phyloP scores from a whole-genome alignment of 2,888 invertebrate genomes.

The Melanostoma mellinum region DNA sequence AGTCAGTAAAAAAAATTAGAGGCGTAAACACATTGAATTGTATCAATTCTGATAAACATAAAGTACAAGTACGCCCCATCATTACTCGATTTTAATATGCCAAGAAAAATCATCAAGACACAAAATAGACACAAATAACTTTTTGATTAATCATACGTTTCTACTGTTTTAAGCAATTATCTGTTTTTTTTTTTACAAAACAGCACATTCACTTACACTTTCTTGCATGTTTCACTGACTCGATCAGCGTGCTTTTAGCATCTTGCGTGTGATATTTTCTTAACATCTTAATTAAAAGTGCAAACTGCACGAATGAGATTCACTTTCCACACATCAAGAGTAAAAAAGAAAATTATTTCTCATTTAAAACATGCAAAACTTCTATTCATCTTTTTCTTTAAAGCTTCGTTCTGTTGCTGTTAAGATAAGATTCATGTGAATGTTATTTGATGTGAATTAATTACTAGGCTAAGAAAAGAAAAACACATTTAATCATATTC shows the following conservation, averaged over 20 bases:
- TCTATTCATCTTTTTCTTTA: slow-evolving; percentile 11
- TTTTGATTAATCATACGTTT: slow-evolving; percentile 52
- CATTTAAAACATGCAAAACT: slow-evolving; percentile 54
- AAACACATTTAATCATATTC: slow-evolving; percentile 23
- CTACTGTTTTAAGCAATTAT: slow-evolving; percentile 30
- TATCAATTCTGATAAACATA: too few relatives aligned
- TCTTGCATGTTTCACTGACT: slow-evolving; percentile 68
- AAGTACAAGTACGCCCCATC: slow-evolving; percentile 44
- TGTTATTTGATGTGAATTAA: slow-evolving; percentile 19
- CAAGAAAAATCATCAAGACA: slow-evolving; percentile 23
- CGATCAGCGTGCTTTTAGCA: slow-evolving; percentile 40
- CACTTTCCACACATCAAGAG: slow-evolving; percentile 58
- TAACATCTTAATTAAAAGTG: slow-evolving; percentile 61
- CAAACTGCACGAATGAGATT: slow-evolving; percentile 61
- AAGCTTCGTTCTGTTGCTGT: slow-evolving; percentile 6
- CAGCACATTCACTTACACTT: slow-evolving; percentile 61
- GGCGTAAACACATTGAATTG: too few relatives aligned
- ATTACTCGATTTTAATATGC: slow-evolving; percentile 40
- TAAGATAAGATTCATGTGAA: background rate
- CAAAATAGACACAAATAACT: slow-evolving; percentile 15
- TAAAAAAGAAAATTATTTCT: slow-evolving; percentile 36
- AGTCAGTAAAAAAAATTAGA: too few relatives aligned
- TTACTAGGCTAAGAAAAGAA: slow-evolving; percentile 26
- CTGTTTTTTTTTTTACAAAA: slow-evolving; percentile 9
- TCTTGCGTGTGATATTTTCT: slow-evolving; percentile 54